Conservation (phyloP, 2,797 vertebrate genomes). For the Malacoctenus gilli region DNA sequence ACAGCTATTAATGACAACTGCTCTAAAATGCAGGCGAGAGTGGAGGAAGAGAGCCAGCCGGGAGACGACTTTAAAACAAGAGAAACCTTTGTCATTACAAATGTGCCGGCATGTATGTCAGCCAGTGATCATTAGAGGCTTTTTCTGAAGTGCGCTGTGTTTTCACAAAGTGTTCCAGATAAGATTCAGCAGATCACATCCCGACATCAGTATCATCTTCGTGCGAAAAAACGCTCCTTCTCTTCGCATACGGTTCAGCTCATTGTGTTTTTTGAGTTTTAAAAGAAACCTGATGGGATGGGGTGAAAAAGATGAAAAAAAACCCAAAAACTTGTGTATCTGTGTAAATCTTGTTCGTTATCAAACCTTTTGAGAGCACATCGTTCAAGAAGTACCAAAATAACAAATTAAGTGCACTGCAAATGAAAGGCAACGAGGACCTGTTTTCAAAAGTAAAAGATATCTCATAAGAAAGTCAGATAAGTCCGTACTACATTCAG, state of each 20-base stretch:
- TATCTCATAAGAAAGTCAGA: no score
- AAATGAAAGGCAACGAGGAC: no score
- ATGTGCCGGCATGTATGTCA: slow-evolving; percentile 45
- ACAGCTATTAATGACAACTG: slow-evolving; percentile 58
- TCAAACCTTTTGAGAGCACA: no score
- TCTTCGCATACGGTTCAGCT: no score
- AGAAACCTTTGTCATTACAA: slow-evolving; percentile 53
- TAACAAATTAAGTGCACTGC: no score
- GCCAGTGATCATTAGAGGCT: slow-evolving; percentile 52
- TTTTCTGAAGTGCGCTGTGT: slow-evolving; percentile 44
- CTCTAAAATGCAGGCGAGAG: slow-evolving; percentile 46
- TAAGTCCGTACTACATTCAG: not conserved
- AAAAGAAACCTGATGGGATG: no score
- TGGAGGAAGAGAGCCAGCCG: slow-evolving; percentile 28
- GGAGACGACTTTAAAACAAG: slow-evolving; percentile 49
- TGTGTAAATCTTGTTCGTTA: no score
- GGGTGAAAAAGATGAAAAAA: no score
- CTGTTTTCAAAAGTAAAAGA: no score
- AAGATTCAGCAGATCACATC: slow-evolving; percentile 34
- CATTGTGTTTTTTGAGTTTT: no score
- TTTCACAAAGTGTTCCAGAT: slow-evolving; percentile 57
- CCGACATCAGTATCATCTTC: slow-evolving; percentile 26
- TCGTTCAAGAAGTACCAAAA: no score
- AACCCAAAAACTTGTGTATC: no score
- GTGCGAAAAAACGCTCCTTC: slow-evolving; percentile 40